Evolutionary conservation across 2,797 vertebrate genomes (phyloP).

Genomic region (Sebastes flavidus): DNA sequence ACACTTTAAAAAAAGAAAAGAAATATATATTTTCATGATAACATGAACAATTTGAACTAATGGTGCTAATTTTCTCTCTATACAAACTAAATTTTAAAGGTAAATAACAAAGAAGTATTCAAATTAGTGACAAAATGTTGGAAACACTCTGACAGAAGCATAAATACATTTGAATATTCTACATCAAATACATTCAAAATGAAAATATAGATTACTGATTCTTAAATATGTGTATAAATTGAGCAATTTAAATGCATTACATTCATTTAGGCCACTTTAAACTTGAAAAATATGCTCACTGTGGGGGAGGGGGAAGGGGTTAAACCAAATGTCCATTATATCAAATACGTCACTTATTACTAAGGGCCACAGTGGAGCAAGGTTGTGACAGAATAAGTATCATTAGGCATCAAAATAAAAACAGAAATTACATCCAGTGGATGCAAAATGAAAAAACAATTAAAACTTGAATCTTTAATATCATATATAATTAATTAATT

Average conservation of each 20-base stretch:
- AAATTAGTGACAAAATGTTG: slow-evolving; percentile 5
- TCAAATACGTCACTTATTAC: slow-evolving; percentile 83
- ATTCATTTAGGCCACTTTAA: slow-evolving; percentile 49
- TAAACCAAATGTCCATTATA: slow-evolving; percentile 77
- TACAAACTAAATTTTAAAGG: not conserved
- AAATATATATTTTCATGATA: not conserved
- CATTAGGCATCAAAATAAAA: slow-evolving; percentile 30
- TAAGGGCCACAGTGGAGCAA: slow-evolving; percentile 74
- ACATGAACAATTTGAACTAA: not conserved
- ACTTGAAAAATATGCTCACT: slow-evolving; percentile 53
- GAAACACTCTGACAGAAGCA: not conserved
- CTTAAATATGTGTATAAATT: not conserved
- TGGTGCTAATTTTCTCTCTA: not conserved
- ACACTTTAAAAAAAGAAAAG: not conserved
- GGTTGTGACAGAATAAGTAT: slow-evolving; percentile 51
- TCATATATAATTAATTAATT: slow-evolving; percentile 34
- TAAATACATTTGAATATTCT: not conserved
- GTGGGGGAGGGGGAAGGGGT: slow-evolving; percentile 67
- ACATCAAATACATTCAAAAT: not conserved
- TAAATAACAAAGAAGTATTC: not conserved
- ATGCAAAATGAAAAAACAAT: slow-evolving; percentile 42
- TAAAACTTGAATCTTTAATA: slow-evolving; percentile 47
- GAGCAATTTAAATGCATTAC: not conserved
- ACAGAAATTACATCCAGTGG: not conserved
- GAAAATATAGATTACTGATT: not conserved